Conservation (phyloP, 1,140 invertebrate species). For the Ips nitidus region DNA sequence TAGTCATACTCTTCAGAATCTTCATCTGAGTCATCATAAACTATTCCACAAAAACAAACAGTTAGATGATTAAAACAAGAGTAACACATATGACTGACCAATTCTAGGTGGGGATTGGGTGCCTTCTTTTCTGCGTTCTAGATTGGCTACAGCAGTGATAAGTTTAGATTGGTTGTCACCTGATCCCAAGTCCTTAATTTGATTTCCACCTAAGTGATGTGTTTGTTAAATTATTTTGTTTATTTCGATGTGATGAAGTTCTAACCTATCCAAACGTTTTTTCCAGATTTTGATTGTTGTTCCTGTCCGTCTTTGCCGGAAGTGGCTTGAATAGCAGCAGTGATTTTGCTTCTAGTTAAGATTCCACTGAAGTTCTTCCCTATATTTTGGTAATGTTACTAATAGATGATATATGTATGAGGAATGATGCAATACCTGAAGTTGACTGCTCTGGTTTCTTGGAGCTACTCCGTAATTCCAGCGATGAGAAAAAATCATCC, state of each 20-base stretch:
- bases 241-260: too few species aligned
- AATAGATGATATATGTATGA: not conserved
- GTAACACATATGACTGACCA: conserved; percentile 1
- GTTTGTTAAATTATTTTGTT: too few species aligned
- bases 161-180: conserved; percentile 62
- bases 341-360: conserved; percentile 53
- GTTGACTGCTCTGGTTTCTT: conserved; percentile 49
- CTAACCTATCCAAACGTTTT: conserved; percentile 58
- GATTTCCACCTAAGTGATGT: conserved; percentile 53
- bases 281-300: conserved; percentile 52
- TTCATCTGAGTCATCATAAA: conserved; percentile 53
- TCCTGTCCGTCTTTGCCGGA: conserved; percentile 45
- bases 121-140: conserved; percentile 53
- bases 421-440: conserved; percentile 34
- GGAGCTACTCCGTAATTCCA: conserved; percentile 81
- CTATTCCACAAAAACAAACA: conserved; percentile 1
- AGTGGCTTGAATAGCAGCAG: conserved; percentile 49
- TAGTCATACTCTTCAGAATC: conserved; percentile 57
- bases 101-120: conserved; percentile 33
- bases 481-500: conserved; percentile 81
- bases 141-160: conserved; percentile 62
- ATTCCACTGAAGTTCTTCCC: conserved; percentile 54
- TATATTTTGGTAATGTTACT: conserved; percentile 11
- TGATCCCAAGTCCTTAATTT: conserved; percentile 55
- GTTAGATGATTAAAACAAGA: not conserved